A percentile compares a stretch with the other conserved stretches of the same genome.
Evolutionary conservation across 1,140 invertebrate genomes (phyloP).

Genomic region (Drosophila simulans): DNA sequence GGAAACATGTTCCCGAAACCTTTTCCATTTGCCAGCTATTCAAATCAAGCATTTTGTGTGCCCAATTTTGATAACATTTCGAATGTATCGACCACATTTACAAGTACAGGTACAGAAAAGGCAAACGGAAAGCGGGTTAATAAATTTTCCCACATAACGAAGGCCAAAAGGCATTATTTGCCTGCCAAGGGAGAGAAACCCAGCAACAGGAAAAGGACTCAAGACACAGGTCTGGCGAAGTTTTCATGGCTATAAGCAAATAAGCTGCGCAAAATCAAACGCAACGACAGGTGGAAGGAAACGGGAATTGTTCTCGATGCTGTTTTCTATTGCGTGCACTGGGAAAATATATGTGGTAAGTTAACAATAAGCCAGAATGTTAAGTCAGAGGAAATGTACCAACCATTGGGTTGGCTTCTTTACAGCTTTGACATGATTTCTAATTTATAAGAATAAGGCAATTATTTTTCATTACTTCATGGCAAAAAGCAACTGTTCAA

Average conservation of each 20-base stretch:
- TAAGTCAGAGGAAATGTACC: too few species aligned
- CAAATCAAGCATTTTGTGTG: conserved; percentile 68
- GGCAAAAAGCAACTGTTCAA: too few species aligned
- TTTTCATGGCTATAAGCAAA: conserved; percentile 76
- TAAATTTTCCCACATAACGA: conserved; percentile 68
- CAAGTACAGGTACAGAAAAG: conserved; percentile 1
- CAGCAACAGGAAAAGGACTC: conserved; percentile 35
- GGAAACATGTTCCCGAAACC: conserved; percentile 21
- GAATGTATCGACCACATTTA: conserved; percentile 52
- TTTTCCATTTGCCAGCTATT: conserved; percentile 48
- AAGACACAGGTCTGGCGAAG: conserved; percentile 38
- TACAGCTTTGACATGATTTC: too few species aligned
- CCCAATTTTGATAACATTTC: conserved; percentile 74
- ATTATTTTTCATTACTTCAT: too few species aligned
- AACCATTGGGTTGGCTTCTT: too few species aligned
- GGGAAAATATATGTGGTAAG: background rate
- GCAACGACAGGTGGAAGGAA: conserved; percentile 36
- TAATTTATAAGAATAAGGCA: too few species aligned
- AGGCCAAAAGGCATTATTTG: conserved; percentile 30
- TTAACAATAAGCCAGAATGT: too few species aligned
- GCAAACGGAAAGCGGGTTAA: conserved; percentile 63
- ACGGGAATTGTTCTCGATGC: conserved; percentile 37
- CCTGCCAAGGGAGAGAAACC: conserved; percentile 1
- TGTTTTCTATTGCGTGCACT: conserved; percentile 32
- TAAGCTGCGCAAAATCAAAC: conserved; percentile 80